phyloP scores from a whole-genome alignment of 2,113 vertebrate species.

The Sturnira hondurensis region DNA sequence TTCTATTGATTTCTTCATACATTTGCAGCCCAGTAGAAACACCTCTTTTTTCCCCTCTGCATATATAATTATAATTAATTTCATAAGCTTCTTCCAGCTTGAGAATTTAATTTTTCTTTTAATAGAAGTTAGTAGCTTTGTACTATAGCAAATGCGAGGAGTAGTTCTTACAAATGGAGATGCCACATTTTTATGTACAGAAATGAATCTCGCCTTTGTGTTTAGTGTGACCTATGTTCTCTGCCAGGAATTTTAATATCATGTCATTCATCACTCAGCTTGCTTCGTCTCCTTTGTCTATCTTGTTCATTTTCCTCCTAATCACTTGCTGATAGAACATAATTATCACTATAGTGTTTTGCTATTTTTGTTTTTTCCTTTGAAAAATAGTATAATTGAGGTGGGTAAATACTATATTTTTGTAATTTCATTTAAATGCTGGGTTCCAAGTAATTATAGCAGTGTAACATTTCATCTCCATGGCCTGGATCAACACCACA shows the following conservation, averaged over 20 bases:
- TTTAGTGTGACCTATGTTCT: constrained; percentile 52
- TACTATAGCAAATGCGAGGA: constrained; percentile 31
- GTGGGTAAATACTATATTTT: not conserved
- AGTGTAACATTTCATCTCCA: not conserved
- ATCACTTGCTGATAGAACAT: not conserved
- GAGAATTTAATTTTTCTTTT: constrained; percentile 60
- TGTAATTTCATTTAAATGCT: constrained; percentile 25
- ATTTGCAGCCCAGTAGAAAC: not conserved
- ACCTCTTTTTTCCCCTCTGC: constrained; percentile 4
- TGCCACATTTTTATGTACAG: constrained; percentile 34
- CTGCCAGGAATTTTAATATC: constrained; percentile 51
- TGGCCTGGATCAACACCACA: not conserved
- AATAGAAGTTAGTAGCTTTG: constrained; percentile 35
- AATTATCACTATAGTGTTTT: not conserved
- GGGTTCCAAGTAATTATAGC: not conserved
- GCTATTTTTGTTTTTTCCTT: not conserved
- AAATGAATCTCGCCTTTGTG: constrained; percentile 43
- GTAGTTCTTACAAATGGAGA: constrained; percentile 18
- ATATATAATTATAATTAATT: constrained; percentile 48
- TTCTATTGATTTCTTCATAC: not conserved
- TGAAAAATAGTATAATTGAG: not conserved
- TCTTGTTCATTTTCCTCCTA: not conserved
- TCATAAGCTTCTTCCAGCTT: constrained; percentile 33
- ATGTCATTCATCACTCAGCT: constrained; percentile 42
- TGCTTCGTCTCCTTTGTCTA: constrained; percentile 31